phyloP scores from a whole-genome alignment of 1,140 invertebrate species.

The Euschistus heros region DNA sequence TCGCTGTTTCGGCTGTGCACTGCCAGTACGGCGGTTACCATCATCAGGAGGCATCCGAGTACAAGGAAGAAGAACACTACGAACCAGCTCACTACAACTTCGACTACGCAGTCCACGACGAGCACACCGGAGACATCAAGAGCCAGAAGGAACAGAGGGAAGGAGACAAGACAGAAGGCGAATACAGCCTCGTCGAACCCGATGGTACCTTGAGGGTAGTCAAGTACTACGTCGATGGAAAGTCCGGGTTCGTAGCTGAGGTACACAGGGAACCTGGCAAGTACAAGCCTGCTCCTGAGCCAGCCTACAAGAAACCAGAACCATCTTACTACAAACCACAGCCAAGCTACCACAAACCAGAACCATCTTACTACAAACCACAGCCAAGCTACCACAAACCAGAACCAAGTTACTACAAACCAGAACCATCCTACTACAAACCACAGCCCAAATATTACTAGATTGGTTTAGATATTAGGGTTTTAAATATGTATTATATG shows the following conservation, averaged over 20 bases:
- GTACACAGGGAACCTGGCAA: not conserved
- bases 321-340: not conserved
- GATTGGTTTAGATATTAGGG: too few species aligned
- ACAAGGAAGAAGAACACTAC: too few species aligned
- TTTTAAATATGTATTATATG: too few species aligned
- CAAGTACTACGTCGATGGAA: conserved; percentile 10
- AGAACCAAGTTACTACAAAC: too few species aligned
- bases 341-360: not conserved
- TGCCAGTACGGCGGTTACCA: too few species aligned
- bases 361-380: not conserved
- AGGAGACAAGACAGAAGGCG: conserved; percentile 42
- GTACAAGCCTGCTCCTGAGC: not conserved
- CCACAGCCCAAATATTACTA: too few species aligned
- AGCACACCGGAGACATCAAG: conserved; percentile 45
- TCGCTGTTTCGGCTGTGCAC: too few species aligned
- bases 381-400: too few species aligned
- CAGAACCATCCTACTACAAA: too few species aligned
- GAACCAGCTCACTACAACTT: conserved; percentile 36
- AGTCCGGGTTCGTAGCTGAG: not conserved
- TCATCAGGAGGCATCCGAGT: too few species aligned
- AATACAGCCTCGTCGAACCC: conserved; percentile 32
- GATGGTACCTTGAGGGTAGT: conserved; percentile 30
- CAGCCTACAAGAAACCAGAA: not conserved
- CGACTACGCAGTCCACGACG: conserved; percentile 42
- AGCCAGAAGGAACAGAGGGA: conserved; percentile 42